Evolutionary conservation across 2,113 vertebrate genomes (phyloP), one percentile per base, ranked within the genome.

Genomic region (Aegithalos caudatus): DNA sequence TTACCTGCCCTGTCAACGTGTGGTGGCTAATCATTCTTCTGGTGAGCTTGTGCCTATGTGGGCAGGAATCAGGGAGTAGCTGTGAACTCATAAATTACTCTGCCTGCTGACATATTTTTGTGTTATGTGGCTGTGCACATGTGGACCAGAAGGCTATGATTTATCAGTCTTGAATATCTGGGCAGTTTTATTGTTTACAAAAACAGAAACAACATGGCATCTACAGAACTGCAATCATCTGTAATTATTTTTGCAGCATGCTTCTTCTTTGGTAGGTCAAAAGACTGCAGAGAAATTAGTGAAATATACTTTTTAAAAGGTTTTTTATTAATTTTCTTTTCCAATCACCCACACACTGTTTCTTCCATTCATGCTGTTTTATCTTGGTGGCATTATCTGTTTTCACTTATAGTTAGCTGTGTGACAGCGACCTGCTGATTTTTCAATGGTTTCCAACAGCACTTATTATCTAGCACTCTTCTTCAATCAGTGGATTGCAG

Each of bases 391-490:
- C 50, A 66, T 90, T 94, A 74, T 84, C 91, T 90, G 48, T 76
- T 95, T 92, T 93, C 65, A 54, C 69, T 92, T 90, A 51, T 2
- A 74, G 40, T 82, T 65, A 87, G 81, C 51, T 1, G 10, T 76
- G n/a, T 86, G 65, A 81, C 53, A 74, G 76, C 11, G 54, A 56
- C 94, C 87, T 86, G 90, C 85, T 95, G 95, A n/a, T 76, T 92
- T 91, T 91, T 91, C 88, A 84, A 21, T 85, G 92, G 82, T 76
- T 92, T 94, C 84, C 82, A 90, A 31, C 79, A 87, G 69, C 87
- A 88, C 58, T 88, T 78, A 51, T 94, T 94, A 64, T 92, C 72
- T 53, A 54, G 77, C 61, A 76, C 88, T 97, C 83, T 78, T 86
- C 90, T 85, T 88, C 86, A 94, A 50, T 92, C 93, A 92, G 92